Evolutionary conservation across 2,888 invertebrate species (phyloP).

Genomic region (Andricus curvator): DNA sequence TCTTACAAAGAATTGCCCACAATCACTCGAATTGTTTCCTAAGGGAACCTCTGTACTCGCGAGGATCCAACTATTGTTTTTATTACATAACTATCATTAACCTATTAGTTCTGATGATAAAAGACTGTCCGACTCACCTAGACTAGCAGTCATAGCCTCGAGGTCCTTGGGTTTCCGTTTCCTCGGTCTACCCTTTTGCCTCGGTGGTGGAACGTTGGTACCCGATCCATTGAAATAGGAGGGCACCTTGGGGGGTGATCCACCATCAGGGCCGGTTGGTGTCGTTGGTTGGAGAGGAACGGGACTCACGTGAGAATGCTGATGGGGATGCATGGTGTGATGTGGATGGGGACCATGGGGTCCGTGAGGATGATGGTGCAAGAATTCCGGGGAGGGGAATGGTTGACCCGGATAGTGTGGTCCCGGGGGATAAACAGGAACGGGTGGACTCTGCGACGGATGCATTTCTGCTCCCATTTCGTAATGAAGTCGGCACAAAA

Average conservation of each 20-base stretch:
- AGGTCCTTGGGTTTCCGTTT: constrained; percentile 96
- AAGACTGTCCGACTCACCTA: constrained; percentile 83
- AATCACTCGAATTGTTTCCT: not conserved
- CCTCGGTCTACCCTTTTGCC: constrained; percentile 95
- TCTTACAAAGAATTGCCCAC: constrained; percentile 6
- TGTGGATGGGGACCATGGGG: constrained; percentile 71
- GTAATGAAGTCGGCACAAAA: constrained; percentile 90
- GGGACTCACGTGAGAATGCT: constrained; percentile 78
- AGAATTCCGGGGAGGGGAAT: constrained; percentile 80
- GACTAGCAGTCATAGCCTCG: constrained; percentile 90
- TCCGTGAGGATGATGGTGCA: constrained; percentile 74
- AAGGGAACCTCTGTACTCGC: too few relatives aligned
- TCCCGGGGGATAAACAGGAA: constrained; percentile 75
- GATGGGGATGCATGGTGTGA: constrained; percentile 70
- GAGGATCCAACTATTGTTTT: too few relatives aligned
- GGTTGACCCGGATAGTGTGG: constrained; percentile 81
- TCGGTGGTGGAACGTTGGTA: constrained; percentile 81
- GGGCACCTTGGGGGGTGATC: constrained; percentile 78
- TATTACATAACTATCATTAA: too few relatives aligned
- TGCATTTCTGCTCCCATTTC: constrained; percentile 79
- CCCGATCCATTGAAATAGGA: constrained; percentile 83
- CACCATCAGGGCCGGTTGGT: constrained; percentile 80
- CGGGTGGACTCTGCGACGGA: constrained; percentile 75
- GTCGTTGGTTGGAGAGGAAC: constrained; percentile 80
- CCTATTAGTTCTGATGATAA: too few relatives aligned